Evolutionary conservation across 2,888 invertebrate species (phyloP), one percentile per base, ranked within the genome.

Genomic region (Apotomis turbidana): DNA sequence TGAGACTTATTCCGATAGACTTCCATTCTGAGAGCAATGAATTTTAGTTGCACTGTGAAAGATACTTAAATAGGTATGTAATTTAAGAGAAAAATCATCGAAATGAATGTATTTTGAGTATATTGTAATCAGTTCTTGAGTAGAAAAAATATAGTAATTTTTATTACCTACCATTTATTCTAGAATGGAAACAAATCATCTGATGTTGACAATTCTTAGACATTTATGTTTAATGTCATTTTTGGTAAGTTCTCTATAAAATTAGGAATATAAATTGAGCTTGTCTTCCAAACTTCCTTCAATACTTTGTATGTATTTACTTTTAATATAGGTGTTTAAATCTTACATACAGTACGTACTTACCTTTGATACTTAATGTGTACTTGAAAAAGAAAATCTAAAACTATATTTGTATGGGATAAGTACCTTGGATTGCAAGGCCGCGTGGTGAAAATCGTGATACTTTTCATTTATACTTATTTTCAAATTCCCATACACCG

Each of bases 201-300:
- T 44, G 44, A 61, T 13, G 13, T 44, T n/a, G 59, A 59, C 6
- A 44, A 41, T 4, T 12, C n/a, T 12, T 59, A 5, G n/a, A 59
- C 59, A 41, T 41, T 38, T 8, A 41, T 10, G 10, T 59, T 59
- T 59, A 57, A 12, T 58, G 3, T 38, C 12, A 12, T 12, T 58
- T 58, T 58, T 6, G 58, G n/a, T 58, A 38, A 49, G 8, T 49
- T 10, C 3, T 49, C 49, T 49, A 9, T 49, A 49, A 49, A 27
- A 12, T 57, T 58, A 44, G n/a, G 36, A n/a, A 58, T 59, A 59
- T 27, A 27, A 27, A 68, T 13, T 49, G 49, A 57, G 1, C 44
- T 44, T 41, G 69, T 70, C 62, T 70, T 70, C 69, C 69, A 70
- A 62, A 57, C 55, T 27, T 54, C 9, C 44, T 27, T 57, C 3